Conservation (phyloP, 2,888 invertebrate genomes). For the Agrotis exclamationis region DNA sequence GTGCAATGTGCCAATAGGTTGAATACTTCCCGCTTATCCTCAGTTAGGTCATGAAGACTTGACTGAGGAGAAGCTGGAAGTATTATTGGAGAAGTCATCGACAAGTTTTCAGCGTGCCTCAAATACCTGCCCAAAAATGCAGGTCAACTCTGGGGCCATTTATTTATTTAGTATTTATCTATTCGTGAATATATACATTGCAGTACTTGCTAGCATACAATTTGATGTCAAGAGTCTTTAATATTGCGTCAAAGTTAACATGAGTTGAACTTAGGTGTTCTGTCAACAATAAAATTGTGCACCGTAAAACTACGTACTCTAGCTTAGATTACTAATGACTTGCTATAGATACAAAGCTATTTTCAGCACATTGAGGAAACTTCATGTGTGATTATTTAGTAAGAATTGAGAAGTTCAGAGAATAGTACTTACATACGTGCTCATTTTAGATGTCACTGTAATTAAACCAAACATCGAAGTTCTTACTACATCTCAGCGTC, state of each 20-base stretch:
- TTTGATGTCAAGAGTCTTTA: neutral
- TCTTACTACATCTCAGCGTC: neutral
- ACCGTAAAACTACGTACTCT: neutral
- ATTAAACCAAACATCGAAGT: neutral
- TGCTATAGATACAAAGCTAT: neutral
- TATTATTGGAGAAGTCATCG: no score
- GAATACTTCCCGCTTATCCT: no score
- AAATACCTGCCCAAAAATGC: no score
- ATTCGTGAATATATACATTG: conserved; percentile 49
- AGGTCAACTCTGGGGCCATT: neutral
- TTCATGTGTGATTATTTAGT: neutral
- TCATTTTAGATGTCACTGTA: neutral
- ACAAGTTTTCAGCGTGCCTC: no score
- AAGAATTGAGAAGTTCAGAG: neutral
- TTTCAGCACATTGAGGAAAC: neutral
- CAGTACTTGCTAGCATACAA: conserved; percentile 34
- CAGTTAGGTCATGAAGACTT: no score
- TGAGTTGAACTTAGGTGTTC: conserved; percentile 19
- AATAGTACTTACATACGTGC: neutral
- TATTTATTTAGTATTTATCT: conserved; percentile 41
- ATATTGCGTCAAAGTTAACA: neutral
- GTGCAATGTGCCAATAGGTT: no score
- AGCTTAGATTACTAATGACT: neutral
- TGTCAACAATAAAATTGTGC: conserved; percentile 5
- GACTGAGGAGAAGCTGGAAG: no score